Evolutionary conservation across 2,888 invertebrate species (phyloP).

Genomic region (Mythimna pallens): DNA sequence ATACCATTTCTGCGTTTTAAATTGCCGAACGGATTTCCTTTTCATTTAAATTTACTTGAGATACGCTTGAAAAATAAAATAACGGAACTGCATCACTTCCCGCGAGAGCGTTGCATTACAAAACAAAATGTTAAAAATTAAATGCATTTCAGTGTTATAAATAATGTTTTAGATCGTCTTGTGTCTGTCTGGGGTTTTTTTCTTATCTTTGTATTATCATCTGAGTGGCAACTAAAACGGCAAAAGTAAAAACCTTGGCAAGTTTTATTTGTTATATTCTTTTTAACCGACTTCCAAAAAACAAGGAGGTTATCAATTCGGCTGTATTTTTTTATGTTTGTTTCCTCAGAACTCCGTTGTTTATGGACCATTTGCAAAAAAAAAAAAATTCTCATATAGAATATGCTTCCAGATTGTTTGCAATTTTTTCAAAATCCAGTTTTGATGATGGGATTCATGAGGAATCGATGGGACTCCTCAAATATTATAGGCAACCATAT

Average conservation of each 20-base stretch:
- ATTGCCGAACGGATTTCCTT: conserved; percentile 14
- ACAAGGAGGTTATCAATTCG: no score
- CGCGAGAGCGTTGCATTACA: neutral
- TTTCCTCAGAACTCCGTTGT: no score
- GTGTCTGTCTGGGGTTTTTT: neutral
- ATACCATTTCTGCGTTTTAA: neutral
- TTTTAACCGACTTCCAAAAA: no score
- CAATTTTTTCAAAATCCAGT: no score
- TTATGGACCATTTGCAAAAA: no score
- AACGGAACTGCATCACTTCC: conserved; percentile 19
- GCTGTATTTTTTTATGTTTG: no score
- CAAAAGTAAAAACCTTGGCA: neutral
- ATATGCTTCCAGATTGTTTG: no score
- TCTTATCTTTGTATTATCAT: neutral
- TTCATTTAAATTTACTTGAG: conserved; percentile 29
- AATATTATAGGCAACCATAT: no score
- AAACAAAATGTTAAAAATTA: neutral
- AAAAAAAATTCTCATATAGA: no score
- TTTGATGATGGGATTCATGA: no score
- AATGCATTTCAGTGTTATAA: conserved; percentile 1
- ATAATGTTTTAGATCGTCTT: neutral
- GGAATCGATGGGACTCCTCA: no score
- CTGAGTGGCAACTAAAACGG: neutral
- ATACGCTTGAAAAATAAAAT: conserved; percentile 17
- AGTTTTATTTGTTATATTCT: neutral